phyloP scores from a whole-genome alignment of 2,113 vertebrate genomes.

The Eulacestoma nigropectus region DNA sequence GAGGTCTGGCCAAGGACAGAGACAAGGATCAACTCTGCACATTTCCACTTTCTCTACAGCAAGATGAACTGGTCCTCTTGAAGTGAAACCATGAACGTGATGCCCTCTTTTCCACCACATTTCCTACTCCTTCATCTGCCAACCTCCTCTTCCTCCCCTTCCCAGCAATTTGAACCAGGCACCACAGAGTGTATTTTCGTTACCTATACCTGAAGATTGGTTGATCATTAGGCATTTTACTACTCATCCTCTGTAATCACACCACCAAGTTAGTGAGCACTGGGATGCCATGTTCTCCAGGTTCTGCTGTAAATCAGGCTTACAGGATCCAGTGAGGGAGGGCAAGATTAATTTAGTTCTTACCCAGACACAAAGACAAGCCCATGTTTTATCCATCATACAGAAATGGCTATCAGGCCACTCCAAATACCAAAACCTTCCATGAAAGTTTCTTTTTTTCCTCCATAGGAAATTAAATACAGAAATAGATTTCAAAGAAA shows the following conservation, averaged over 20 bases:
- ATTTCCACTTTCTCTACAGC: background rate
- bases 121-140: background rate
- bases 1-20: slow-evolving; percentile 5
- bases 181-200: background rate
- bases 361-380: background rate
- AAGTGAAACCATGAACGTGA: background rate
- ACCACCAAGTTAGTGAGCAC: background rate
- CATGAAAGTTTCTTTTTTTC: slow-evolving; percentile 25
- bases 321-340: background rate
- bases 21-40: background rate
- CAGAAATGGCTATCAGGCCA: background rate
- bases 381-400: background rate
- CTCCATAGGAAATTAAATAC: slow-evolving; percentile 60
- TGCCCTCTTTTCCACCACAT: background rate
- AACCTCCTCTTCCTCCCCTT: background rate
- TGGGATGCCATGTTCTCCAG: background rate
- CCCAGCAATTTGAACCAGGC: background rate
- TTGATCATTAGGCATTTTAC: background rate
- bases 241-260: background rate
- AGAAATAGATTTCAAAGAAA: slow-evolving; percentile 57
- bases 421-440: slow-evolving; percentile 48
- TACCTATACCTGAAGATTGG: background rate
- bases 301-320: background rate
- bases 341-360: slow-evolving; percentile 6
- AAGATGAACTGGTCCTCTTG: background rate